Conservation (phyloP, 1,140 invertebrate species). For the Drosophila setifemur region DNA sequence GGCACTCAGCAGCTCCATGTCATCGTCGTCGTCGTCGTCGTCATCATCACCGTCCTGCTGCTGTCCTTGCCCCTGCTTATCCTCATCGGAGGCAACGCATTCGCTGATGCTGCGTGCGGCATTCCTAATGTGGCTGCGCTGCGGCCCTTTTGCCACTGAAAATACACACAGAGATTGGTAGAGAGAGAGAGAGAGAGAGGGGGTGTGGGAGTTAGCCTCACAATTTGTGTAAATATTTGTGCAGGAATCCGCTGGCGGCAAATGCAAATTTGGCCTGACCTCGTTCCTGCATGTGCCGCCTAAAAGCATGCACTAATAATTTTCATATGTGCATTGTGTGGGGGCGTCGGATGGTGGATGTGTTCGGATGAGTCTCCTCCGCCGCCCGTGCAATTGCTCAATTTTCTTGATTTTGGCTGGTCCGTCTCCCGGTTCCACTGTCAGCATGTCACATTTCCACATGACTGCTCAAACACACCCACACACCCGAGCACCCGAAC, state of each 20-base stretch:
- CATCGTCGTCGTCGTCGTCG: constrained; percentile 49
- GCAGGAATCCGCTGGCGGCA: constrained; percentile 41
- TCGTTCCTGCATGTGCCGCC: constrained; percentile 59
- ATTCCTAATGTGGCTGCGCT: constrained; percentile 63
- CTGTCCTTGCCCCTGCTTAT: constrained; percentile 24
- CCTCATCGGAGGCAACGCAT: constrained; percentile 67
- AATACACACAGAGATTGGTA: too few species aligned
- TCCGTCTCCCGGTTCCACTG: constrained; percentile 23
- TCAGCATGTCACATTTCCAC: constrained; percentile 60
- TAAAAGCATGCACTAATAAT: constrained; percentile 77
- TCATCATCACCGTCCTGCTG: constrained; percentile 8
- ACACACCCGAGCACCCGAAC: neutral
- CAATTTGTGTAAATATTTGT: constrained; percentile 69
- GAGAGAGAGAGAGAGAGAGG: constrained; percentile 18
- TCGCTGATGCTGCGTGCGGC: constrained; percentile 78
- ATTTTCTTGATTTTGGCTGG: constrained; percentile 70
- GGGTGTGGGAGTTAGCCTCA: constrained; percentile 28
- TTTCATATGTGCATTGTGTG: constrained; percentile 74
- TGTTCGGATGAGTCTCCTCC: neutral
- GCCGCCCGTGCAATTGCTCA: constrained; percentile 67
- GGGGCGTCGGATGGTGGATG: neutral
- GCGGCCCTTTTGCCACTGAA: constrained; percentile 36
- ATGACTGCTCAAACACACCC: constrained; percentile 53
- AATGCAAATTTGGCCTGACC: constrained; percentile 68
- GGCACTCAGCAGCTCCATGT: constrained; percentile 66